Percentiles rank a stretch among this genome's conserved stretches.
These are phyloP conservation scores for Baryphthengus martii DNA, from an alignment of 2,113 vertebrate genomes.

Conservation along the genomic window DNA sequence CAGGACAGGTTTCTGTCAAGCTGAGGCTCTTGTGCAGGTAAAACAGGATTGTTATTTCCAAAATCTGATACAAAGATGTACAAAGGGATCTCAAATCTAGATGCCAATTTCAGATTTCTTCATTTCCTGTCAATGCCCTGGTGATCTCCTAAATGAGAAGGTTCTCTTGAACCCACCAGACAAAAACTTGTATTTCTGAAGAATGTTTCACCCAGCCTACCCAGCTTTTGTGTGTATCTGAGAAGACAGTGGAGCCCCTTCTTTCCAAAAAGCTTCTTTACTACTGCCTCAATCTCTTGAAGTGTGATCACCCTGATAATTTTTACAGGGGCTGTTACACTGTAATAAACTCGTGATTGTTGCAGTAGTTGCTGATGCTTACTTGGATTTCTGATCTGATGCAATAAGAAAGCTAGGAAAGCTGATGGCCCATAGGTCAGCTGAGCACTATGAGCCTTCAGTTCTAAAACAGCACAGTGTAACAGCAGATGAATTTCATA, in stretches of 20 bases:
- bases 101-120: background rate
- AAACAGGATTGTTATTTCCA: background rate
- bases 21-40: background rate
- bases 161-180: background rate
- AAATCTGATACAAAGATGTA: background rate
- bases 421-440: background rate
- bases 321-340: background rate
- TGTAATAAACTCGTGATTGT: background rate
- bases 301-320: background rate
- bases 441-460: conserved; percentile 20
- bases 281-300: background rate
- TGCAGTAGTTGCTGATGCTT: background rate
- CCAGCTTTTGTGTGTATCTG: background rate
- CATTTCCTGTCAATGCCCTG: background rate
- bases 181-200: background rate
- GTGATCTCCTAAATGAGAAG: background rate
- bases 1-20: background rate
- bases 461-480: conserved; percentile 69
- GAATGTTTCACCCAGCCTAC: background rate
- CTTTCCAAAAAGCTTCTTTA: background rate
- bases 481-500: conserved; percentile 70
- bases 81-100: background rate
- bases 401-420: background rate
- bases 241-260: background rate
- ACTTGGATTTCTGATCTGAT: background rate